Evolutionary conservation across 1,140 invertebrate genomes (phyloP).

Genomic region (Microplitis mediator): DNA sequence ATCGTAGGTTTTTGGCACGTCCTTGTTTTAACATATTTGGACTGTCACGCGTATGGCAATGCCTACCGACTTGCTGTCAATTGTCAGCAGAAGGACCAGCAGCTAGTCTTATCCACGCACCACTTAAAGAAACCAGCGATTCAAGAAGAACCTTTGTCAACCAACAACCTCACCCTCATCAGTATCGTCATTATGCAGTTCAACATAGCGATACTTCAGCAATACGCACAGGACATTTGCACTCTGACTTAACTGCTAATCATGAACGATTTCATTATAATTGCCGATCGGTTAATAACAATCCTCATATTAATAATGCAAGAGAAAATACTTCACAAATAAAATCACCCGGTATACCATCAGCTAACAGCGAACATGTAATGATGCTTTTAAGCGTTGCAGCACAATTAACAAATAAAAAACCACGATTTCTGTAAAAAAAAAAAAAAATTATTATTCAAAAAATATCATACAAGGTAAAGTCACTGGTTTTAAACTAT

Average conservation of each 20-base stretch:
- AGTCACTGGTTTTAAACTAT: no score
- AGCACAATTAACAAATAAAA: constrained; percentile 19
- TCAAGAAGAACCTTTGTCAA: constrained; percentile 1
- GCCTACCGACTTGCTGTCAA: constrained; percentile 1
- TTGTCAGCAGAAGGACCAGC: constrained; percentile 5
- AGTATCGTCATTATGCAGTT: constrained; percentile 10
- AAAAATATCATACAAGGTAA: no score
- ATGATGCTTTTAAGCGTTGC: constrained; percentile 15
- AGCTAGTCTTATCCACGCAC: constrained; percentile 4
- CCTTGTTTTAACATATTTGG: not conserved
- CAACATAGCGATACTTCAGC: not conserved
- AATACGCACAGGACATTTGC: not conserved
- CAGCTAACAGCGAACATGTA: not conserved
- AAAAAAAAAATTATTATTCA: not conserved
- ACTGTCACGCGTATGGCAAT: constrained; percentile 10
- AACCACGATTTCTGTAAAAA: constrained; percentile 16
- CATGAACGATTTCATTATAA: not conserved
- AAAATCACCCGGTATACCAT: constrained; percentile 6
- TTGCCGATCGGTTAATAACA: not conserved
- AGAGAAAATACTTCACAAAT: not conserved
- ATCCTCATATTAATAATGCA: not conserved
- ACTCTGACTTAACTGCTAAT: not conserved
- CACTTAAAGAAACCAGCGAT: not conserved
- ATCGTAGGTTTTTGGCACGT: constrained; percentile 10
- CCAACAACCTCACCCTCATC: not conserved